Percentiles rank a stretch among this genome's conserved stretches.
phyloP scores from a whole-genome alignment of 2,888 invertebrate genomes.

The Dioctria rufipes region DNA sequence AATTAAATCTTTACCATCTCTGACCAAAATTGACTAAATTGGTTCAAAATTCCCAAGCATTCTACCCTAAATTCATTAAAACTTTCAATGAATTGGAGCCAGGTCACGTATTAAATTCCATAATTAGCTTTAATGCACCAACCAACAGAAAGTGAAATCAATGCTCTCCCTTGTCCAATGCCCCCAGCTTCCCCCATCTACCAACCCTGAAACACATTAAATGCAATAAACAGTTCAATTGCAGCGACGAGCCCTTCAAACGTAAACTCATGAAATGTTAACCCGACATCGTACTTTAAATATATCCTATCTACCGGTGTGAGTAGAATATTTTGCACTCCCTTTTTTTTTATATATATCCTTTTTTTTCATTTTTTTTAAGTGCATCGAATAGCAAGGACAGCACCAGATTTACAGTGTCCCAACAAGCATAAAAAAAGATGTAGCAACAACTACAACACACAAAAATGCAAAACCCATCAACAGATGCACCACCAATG shows the following conservation, averaged over 20 bases:
- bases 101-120: slow-evolving; percentile 57
- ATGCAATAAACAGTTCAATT: slow-evolving; percentile 48
- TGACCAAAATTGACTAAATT: slow-evolving; percentile 26
- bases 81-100: slow-evolving; percentile 13
- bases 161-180: neutral
- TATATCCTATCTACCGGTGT: slow-evolving; percentile 14
- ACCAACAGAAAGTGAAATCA: slow-evolving; percentile 56
- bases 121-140: slow-evolving; percentile 56
- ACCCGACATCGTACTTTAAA: neutral
- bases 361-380: neutral
- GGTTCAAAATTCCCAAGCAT: slow-evolving; percentile 17
- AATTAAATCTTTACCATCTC: slow-evolving; percentile 33
- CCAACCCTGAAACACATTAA: slow-evolving; percentile 1
- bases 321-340: slow-evolving; percentile 1
- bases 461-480: slow-evolving; percentile 39
- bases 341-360: neutral
- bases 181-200: neutral
- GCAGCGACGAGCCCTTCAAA: slow-evolving; percentile 44
- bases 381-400: neutral
- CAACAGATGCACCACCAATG: slow-evolving; percentile 47
- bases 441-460: slow-evolving; percentile 14
- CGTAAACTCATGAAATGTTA: neutral
- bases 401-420: slow-evolving; percentile 37
- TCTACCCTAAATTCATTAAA: slow-evolving; percentile 41
- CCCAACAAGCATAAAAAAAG: neutral